Evolutionary conservation across 2,888 invertebrate species (phyloP), one percentile per base, ranked within the genome.

Genomic region (Xestia xanthographa): DNA sequence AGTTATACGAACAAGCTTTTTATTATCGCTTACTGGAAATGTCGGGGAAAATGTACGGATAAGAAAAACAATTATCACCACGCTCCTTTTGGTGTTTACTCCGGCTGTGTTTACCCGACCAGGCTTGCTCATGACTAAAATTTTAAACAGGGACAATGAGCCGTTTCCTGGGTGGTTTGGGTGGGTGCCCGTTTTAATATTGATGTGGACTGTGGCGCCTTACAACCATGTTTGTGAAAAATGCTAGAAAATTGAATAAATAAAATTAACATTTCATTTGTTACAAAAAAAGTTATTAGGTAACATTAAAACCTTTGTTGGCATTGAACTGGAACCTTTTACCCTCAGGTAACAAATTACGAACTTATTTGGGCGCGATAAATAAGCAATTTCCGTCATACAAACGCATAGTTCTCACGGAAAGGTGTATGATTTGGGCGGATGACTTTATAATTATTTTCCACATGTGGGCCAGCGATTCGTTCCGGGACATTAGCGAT

Each of bases 371-470:
- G 63, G 66, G 65, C 75, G 77, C 86, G 83, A 91, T 92, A 92
- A 93, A 91, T 90, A 92, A 91, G 87, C 88, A 86, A 92, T 95
- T 92, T 94, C 92, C 94, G 92, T 83, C 84, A 82, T 84, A 87
- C 85, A 85, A 90, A 88, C 83, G 80, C 77, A 72, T 75, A 82
- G 87, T 95, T 95, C 95, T 92, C 95, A 95, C 94, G 92, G 89
- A 92, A 91, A 91, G 88, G 89, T 88, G 83, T 88, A 89, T 83
- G 87, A 88, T 89, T 88, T 88, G 87, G 88, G 91, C 93, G 94
- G 93, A 93, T 92, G 93, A 89, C 89, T 92, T 92, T 92, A 93
- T 95, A 95, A 96, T 95, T 95, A 95, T 95, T 95, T 95, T 94
- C 93, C 93, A 93, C 93, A 94, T 95, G 93, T 94, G 94, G 92